Evolutionary conservation across 2,113 vertebrate species (phyloP).

Genomic region (Apeltes quadracus): DNA sequence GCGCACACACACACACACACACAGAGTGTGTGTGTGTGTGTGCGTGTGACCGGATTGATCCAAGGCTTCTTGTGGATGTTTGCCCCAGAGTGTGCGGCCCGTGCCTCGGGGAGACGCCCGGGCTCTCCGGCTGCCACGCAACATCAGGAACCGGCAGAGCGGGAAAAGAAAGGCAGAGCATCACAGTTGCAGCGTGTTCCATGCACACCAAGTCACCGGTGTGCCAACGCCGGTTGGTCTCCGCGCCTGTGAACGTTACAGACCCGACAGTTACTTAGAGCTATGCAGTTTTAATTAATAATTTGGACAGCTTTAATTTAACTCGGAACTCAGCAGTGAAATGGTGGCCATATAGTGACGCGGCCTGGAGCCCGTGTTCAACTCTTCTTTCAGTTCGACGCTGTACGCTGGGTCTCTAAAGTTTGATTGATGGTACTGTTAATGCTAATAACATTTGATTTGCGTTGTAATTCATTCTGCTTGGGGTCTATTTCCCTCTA

Average conservation of each 20-base stretch:
- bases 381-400: not conserved
- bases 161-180: constrained; percentile 11
- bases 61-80: too few species aligned
- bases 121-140: constrained; percentile 31
- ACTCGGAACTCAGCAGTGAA: not conserved
- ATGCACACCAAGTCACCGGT: constrained; percentile 15
- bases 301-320: not conserved
- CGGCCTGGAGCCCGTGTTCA: too few species aligned
- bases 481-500: not conserved
- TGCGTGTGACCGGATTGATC: constrained; percentile 50
- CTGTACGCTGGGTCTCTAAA: not conserved
- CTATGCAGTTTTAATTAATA: not conserved
- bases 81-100: not conserved
- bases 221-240: constrained; percentile 3
- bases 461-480: too few species aligned
- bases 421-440: not conserved
- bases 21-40: too few species aligned
- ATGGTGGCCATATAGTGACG: not conserved
- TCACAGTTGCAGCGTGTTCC: constrained; percentile 16
- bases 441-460: not conserved
- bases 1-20: too few species aligned
- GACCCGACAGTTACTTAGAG: not conserved
- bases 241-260: constrained; percentile 1
- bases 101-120: constrained; percentile 47
- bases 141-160: constrained; percentile 37